Evolutionary conservation across 2,888 invertebrate species (phyloP), one percentile per base, ranked within the genome.

Genomic region (Protonemura montana): DNA sequence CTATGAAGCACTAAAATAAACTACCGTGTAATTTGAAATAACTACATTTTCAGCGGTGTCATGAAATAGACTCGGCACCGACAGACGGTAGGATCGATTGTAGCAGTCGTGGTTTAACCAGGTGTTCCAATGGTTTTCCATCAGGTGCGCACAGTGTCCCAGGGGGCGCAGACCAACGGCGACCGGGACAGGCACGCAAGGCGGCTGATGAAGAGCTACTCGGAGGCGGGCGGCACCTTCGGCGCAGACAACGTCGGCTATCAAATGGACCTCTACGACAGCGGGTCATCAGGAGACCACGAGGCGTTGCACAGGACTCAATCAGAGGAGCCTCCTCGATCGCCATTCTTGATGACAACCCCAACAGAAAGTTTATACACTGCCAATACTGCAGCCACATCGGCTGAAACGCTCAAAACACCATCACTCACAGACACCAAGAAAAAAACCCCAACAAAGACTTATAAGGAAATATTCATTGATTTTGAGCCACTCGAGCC

Each of bases 401-500:
- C 77, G 82, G 80, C 82, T 59, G 41, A 85, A 84, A 82, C 86
- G 82, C 86, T 41, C 76, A 78, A 85, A 25, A 85, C 87, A 28
- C 85, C 87, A 16, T 83, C 88, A 7, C 30, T 82, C 10, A 27
- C 35, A 84, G 82, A 83, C 82, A 84, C 84, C 84, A 84, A 84
- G 76, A 84, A 84, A 26, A 84, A 84, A 30, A 10, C 59, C 10
- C 59, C 59, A 28, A 5, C 83, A 88, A 93, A 94, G 89, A 94
- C 94, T 89, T 95, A 95, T 90, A 94, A 94, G 89, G 97, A 97
- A 92, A 97, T 97, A 86, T 95, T 97, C 88, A 97, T 97, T 88
- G 96, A 97, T 90, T 97, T 97, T 90, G 97, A 97, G 91, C 97
- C 97, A 5, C 94, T 97, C 90, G 97, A 97, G 91, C 97, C 97